Evolutionary conservation across 2,888 invertebrate genomes (phyloP), one percentile per base, ranked within the genome.

Genomic region (Limnephilus rhombicus): DNA sequence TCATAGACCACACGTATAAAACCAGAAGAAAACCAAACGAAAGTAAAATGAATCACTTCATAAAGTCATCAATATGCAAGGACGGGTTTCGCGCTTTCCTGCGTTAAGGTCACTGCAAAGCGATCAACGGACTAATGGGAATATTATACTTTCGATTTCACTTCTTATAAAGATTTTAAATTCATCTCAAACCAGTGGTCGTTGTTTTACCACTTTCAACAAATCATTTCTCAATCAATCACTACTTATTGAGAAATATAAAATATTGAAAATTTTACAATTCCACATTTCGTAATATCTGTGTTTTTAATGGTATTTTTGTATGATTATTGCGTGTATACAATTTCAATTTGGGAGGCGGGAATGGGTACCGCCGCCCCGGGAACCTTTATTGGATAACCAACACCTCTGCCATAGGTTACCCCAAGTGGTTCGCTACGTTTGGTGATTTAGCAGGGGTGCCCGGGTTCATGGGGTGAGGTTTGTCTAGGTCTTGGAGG

Each of bases 41-140:
- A 68, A 68, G 68, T 68, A 68, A 68, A 24, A 68, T 68, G 68
- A 68, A 68, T 68, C 68, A 68, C 68, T 68, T 9, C 5, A 68
- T 68, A 68, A 68, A 68, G 68, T n/a, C 68, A 68, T 68, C 68
- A 68, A 68, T 68, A 68, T 68, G 68, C 68, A 68, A 68, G 68
- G 68, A 68, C 68, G 68, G 68, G 68, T 68, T 68, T 68, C 68
- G 68, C 68, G 68, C 68, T 68, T n/a, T 68, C 24, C 9, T 68
- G 68, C 68, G 68, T 68, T 68, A 68, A 68, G 68, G 68, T 68
- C 68, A 68, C 18, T 24, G 68, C n/a, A 68, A 68, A 68, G 68
- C 68, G 24, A 68, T 68, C 24, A 68, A 68, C 68, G 24, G 68
- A 24, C 68, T 24, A 24, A 68, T 68, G 68, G 24, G 68, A 68